phyloP scores from a whole-genome alignment of 2,113 vertebrate species.

The Sporophila hypoxantha region DNA sequence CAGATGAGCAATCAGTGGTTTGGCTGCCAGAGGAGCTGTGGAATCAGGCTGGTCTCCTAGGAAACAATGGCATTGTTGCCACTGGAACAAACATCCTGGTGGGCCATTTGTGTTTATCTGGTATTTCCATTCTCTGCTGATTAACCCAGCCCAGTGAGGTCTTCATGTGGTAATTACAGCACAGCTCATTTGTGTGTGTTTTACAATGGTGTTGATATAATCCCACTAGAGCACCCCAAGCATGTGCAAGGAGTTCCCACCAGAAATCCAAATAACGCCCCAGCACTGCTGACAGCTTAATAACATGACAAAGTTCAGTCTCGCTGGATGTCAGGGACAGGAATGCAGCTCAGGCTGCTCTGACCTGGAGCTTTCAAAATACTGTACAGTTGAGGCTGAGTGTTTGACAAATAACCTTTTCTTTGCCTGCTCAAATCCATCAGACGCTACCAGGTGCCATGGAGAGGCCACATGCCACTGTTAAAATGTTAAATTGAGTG shows the following conservation, averaged over 20 bases:
- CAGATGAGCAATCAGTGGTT: background rate
- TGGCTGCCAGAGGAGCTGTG: background rate
- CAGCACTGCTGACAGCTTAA: conserved; percentile 80
- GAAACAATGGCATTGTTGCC: conserved; percentile 33
- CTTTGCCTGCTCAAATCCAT: conserved; percentile 71
- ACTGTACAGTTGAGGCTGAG: conserved; percentile 34
- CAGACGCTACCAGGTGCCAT: conserved; percentile 72
- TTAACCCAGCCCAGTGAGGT: conserved; percentile 31
- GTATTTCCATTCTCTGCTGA: conserved; percentile 57
- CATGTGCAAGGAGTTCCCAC: conserved; percentile 78
- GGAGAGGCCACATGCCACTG: conserved; percentile 75
- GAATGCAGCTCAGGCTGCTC: conserved; percentile 69
- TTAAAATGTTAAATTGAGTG: conserved; percentile 83
- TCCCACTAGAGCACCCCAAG: conserved; percentile 70
- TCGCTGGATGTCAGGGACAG: conserved; percentile 73
- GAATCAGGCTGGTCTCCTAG: background rate
- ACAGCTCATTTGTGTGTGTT: conserved; percentile 70
- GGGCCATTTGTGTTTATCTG: conserved; percentile 31
- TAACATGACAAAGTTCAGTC: conserved; percentile 83
- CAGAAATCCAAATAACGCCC: conserved; percentile 77
- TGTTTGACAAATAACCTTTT: conserved; percentile 78
- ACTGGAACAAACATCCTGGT: conserved; percentile 25
- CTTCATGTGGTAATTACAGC: conserved; percentile 64
- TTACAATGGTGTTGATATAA: conserved; percentile 80
- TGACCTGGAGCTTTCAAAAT: conserved; percentile 72